phyloP scores from a whole-genome alignment of 2,113 vertebrate species.

The Anoplopoma fimbria region DNA sequence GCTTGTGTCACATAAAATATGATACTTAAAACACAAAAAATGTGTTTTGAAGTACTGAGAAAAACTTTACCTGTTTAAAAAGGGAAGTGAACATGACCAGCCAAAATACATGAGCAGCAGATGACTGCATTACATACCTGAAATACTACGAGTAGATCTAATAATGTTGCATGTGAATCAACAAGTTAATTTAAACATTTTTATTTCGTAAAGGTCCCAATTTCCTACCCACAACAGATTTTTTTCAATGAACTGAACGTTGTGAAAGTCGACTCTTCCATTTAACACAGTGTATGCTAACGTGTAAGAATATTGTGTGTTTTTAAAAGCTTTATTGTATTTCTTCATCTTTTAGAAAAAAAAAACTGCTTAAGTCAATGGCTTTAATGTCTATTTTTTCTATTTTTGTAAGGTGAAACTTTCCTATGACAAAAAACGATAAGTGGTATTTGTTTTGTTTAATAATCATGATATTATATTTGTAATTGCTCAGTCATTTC shows the following conservation, averaged over 20 bases:
- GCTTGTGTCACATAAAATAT: background rate
- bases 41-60: background rate
- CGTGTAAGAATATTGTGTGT: background rate
- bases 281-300: background rate
- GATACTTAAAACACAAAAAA: background rate
- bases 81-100: background rate
- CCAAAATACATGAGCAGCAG: background rate
- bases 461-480: background rate
- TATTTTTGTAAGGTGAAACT: background rate
- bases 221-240: background rate
- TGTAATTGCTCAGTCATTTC: constrained; percentile 6
- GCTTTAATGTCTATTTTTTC: background rate
- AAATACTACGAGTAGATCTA: background rate
- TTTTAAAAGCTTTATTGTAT: background rate
- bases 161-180: background rate
- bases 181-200: background rate
- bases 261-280: background rate
- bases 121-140: background rate
- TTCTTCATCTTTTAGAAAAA: background rate
- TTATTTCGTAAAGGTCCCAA: background rate
- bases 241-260: background rate
- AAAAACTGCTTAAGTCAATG: background rate
- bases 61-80: background rate
- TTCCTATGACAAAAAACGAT: constrained; percentile 3
- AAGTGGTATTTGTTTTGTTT: background rate